Conservation (phyloP, 2,113 vertebrate species). For the Calyptomena viridis region DNA sequence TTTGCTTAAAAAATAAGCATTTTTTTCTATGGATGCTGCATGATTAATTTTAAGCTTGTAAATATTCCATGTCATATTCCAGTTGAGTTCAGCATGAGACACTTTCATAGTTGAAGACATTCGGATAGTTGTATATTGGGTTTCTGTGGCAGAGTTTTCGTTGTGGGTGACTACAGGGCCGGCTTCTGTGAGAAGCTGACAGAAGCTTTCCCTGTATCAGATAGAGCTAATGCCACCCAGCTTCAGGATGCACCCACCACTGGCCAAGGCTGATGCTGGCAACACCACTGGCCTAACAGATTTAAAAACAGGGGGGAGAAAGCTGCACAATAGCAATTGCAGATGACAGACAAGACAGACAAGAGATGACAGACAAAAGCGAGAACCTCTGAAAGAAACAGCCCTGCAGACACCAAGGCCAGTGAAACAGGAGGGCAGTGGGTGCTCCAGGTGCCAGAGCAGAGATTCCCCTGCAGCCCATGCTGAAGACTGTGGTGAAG, state of each 20-base stretch:
- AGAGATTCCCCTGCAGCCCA: not conserved
- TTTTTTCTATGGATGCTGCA: not conserved
- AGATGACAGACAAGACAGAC: no score
- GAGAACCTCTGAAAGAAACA: not conserved
- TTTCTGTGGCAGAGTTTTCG: not conserved
- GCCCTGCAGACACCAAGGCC: not conserved
- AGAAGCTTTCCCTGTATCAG: not conserved
- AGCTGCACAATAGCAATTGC: not conserved
- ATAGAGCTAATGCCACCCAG: fast-evolving
- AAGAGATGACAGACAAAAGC: not conserved
- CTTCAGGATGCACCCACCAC: not conserved
- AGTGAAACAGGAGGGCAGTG: not conserved
- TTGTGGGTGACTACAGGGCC: not conserved
- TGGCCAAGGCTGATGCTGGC: not conserved
- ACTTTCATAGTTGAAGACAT: not conserved
- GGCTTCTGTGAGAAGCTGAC: not conserved
- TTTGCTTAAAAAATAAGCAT: not conserved
- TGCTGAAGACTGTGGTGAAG: not conserved
- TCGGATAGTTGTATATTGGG: not conserved
- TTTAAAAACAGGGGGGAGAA: not conserved
- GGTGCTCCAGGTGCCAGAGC: not conserved
- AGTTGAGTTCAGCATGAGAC: not conserved
- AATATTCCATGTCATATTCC: not conserved
- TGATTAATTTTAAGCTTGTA: not conserved
- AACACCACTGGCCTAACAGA: not conserved